phyloP scores from a whole-genome alignment of 1,140 invertebrate genomes.

The Drosophila nasuta region DNA sequence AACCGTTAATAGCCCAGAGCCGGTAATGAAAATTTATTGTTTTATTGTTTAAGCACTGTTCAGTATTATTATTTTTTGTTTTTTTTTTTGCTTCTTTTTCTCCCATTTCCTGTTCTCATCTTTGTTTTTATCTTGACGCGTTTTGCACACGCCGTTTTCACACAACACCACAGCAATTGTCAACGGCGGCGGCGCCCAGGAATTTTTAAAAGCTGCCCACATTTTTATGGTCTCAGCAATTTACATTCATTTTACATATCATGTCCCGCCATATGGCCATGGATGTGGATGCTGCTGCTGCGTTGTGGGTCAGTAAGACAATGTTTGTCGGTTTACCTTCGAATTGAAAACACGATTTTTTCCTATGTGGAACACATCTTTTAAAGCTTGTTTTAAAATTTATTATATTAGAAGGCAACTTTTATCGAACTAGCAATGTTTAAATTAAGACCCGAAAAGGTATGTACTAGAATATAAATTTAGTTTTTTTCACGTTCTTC shows the following conservation, averaged over 20 bases:
- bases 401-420: too few relatives aligned
- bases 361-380: background rate
- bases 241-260: slow-evolving; percentile 72
- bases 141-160: slow-evolving; percentile 14
- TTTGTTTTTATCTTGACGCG: slow-evolving; percentile 48
- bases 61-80: background rate
- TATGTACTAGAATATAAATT: too few relatives aligned
- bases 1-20: slow-evolving; percentile 75
- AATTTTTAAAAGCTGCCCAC: slow-evolving; percentile 54
- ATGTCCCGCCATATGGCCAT: slow-evolving; percentile 46
- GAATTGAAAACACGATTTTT: background rate
- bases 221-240: slow-evolving; percentile 70
- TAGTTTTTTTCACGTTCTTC: too few relatives aligned
- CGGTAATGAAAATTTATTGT: slow-evolving; percentile 82
- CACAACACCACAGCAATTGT: slow-evolving; percentile 29
- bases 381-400: background rate
- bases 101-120: slow-evolving; percentile 7
- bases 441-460: too few relatives aligned
- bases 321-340: background rate
- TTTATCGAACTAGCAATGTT: too few relatives aligned
- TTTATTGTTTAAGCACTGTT: slow-evolving; percentile 74
- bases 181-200: slow-evolving; percentile 28
- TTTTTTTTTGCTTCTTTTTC: background rate
- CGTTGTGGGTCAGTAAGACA: slow-evolving; percentile 61
- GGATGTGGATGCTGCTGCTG: background rate